Evolutionary conservation across 2,797 vertebrate species (phyloP), one percentile per base, ranked within the genome.

Genomic region (Acridotheres tristis): DNA sequence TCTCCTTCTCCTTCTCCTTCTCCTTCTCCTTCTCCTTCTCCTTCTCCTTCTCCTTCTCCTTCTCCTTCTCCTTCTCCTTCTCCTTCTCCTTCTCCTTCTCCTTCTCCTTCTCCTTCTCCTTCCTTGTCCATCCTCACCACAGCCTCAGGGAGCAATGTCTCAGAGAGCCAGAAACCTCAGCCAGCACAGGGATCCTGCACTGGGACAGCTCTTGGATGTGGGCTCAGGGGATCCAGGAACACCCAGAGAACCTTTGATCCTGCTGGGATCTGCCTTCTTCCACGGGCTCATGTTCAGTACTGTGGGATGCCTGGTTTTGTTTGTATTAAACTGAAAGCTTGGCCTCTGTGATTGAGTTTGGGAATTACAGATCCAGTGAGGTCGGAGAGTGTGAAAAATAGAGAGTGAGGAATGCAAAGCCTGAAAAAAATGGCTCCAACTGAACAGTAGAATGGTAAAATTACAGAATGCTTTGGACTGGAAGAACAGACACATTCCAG

Each of bases 251-350:
- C 47, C 32, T 65, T 20, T 42, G 23, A 13, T 74, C 36, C 65
- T 83, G 6, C 65, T 74, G 68, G 30, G 30, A 59, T 71, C 79
- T 80, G 10, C 51, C 17, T 30, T 48, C n/a, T 65, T 73, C 36
- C 10, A 2, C 6, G 40, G 17, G 30, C n/a, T 40, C 4, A 0
- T 7, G 6, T 32, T 51, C 12, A 2, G 43, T 54, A 30, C 48
- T 69, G 30, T 63, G 76, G 48, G 11, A 27, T 54, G 18, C 50
- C 45, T 38, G 54, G 20, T 59, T 81, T 2, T 25, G 20, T 65
- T 71, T 34, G 34, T 23, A n/a, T 42, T 42, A 42, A 42, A 42
- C 40, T 42, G 40, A 42, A 47, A 65, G 13, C 42, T 23, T 22
- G 58, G 61, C 59, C 67, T 81, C n/a, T 59, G 30, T 81, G 47